Evolutionary conservation across 2,113 vertebrate genomes (phyloP).

Genomic region (Rhodinocichla rosea): DNA sequence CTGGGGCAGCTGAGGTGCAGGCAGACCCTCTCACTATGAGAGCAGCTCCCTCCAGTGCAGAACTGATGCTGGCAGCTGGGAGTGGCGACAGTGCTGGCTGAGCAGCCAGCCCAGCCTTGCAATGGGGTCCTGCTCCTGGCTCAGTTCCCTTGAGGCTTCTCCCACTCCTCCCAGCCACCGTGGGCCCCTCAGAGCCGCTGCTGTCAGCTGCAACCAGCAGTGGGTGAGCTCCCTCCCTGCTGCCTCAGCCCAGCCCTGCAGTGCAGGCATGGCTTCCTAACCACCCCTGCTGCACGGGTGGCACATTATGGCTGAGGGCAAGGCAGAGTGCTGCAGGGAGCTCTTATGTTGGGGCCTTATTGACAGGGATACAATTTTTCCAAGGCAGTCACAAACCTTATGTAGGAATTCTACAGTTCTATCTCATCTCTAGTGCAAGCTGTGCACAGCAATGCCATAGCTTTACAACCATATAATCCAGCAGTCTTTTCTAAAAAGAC

Average conservation of each 20-base stretch:
- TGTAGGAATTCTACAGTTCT: neutral
- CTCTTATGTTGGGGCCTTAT: neutral
- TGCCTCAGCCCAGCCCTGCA: neutral
- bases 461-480: neutral
- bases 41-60: rapidly evolving
- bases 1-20: neutral
- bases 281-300: neutral
- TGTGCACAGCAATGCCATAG: neutral
- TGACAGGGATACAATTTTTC: neutral
- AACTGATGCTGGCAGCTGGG: neutral
- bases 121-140: neutral
- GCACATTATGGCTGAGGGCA: neutral
- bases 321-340: neutral
- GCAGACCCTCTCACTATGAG: rapidly evolving
- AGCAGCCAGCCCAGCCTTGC: neutral
- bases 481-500: neutral
- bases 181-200: neutral
- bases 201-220: neutral
- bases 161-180: rapidly evolving
- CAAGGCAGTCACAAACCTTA: neutral
- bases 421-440: neutral
- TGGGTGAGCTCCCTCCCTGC: rapidly evolving
- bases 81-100: neutral
- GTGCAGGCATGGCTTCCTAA: rapidly evolving
- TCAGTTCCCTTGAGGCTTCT: neutral